A percentile compares a stretch with the other conserved stretches of the same genome.
Conservation (phyloP, 2,113 vertebrate genomes). For the Cyanistes caeruleus region DNA sequence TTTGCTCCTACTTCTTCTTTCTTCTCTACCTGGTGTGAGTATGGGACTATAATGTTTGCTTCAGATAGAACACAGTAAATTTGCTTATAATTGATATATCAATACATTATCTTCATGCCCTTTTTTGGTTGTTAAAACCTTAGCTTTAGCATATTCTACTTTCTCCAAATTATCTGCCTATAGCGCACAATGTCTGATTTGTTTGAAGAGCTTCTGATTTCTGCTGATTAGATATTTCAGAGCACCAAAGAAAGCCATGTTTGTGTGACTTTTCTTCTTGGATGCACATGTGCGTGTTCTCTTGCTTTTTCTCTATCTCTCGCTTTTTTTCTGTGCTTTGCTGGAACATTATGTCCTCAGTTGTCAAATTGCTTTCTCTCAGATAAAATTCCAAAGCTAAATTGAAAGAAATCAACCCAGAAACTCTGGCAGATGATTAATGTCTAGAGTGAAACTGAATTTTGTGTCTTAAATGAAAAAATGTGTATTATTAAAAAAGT, state of each 20-base stretch:
- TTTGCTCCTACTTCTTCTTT: background rate
- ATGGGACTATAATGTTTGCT: background rate
- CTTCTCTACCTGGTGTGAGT: background rate
- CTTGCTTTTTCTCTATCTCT: background rate
- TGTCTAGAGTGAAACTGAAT: constrained; percentile 19
- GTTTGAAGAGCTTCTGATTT: constrained; percentile 52
- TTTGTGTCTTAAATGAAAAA: background rate
- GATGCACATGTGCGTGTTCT: background rate
- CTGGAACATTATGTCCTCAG: constrained; percentile 26
- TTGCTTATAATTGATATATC: background rate
- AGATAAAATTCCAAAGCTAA: constrained; percentile 43
- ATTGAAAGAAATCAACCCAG: constrained; percentile 45
- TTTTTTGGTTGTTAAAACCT: background rate
- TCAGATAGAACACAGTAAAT: background rate
- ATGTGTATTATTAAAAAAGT: background rate
- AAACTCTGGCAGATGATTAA: constrained; percentile 33
- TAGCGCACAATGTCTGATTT: background rate
- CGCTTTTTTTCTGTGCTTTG: background rate
- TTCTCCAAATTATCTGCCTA: constrained; percentile 1
- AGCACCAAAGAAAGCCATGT: background rate
- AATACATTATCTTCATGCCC: background rate
- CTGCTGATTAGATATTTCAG: constrained; percentile 37
- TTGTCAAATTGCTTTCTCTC: constrained; percentile 58
- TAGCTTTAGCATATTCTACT: background rate
- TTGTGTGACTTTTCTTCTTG: constrained; percentile 17